Evolutionary conservation across 1,140 invertebrate species (phyloP).

Genomic region (Ruditapes philippinarum): DNA sequence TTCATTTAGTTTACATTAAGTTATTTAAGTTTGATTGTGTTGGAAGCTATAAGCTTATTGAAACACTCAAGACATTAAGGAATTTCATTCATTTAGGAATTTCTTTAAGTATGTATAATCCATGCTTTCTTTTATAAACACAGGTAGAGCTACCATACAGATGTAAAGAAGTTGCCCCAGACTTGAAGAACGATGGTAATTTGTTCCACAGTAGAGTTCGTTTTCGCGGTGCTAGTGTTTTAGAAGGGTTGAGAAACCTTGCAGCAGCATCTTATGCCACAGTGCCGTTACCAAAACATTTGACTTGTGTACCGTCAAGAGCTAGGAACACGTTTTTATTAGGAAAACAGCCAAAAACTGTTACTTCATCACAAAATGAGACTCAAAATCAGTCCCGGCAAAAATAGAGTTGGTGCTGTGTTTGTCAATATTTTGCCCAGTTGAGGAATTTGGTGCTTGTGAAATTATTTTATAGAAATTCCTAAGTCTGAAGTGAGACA

Average conservation of each 20-base stretch:
- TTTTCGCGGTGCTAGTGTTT: conserved; percentile 65
- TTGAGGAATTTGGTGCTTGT: no score
- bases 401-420: background rate
- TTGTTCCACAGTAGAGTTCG: conserved; percentile 61
- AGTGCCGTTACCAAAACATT: conserved; percentile 61
- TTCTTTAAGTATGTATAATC: no score
- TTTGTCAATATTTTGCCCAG: no score
- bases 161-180: conserved; percentile 32
- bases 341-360: conserved; percentile 22
- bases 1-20: no score
- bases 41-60: no score
- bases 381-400: background rate
- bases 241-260: conserved; percentile 68
- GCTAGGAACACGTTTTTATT: conserved; percentile 65
- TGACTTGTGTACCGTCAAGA: conserved; percentile 35
- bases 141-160: conserved; percentile 60
- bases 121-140: no score
- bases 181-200: conserved; percentile 34
- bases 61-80: no score
- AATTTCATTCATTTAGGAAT: no score
- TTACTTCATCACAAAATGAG: conserved; percentile 3
- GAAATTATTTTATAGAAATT: no score
- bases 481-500: no score
- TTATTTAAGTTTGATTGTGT: no score
- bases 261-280: conserved; percentile 43